A percentile compares a stretch with the other conserved stretches of the same genome.
Evolutionary conservation across 1,140 invertebrate genomes (phyloP).

Genomic region (Bombus confusus): DNA sequence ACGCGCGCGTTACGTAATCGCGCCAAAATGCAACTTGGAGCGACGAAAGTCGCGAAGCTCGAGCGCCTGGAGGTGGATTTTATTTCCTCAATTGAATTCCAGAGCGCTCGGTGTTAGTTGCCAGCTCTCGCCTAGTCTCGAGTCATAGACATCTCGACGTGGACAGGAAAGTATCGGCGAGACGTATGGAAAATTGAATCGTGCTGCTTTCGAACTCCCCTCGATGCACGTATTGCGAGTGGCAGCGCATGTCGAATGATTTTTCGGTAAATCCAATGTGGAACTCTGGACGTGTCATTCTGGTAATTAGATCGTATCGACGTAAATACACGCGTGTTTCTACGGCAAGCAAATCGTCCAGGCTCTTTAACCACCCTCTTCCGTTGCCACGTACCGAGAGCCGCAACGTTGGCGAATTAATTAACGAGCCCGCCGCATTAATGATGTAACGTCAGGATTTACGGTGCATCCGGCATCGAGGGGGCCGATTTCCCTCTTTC

Average conservation of each 20-base stretch:
- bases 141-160: neutral
- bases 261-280: conserved; percentile 22
- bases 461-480: conserved; percentile 7
- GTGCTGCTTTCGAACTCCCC: neutral
- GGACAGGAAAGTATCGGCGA: neutral
- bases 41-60: too few relatives aligned
- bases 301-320: conserved; percentile 54
- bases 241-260: conserved; percentile 40
- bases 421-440: conserved; percentile 51
- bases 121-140: neutral
- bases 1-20: too few relatives aligned
- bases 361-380: conserved; percentile 37
- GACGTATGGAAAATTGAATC: conserved; percentile 49
- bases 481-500: conserved; percentile 26
- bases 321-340: conserved; percentile 35
- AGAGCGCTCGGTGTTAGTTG: too few relatives aligned
- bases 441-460: conserved; percentile 55
- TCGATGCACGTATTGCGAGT: conserved; percentile 26
- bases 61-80: too few relatives aligned
- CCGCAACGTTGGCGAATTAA: conserved; percentile 48
- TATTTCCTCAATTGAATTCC: too few relatives aligned
- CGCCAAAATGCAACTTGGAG: neutral
- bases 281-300: conserved; percentile 45
- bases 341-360: conserved; percentile 32
- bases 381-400: neutral